Conservation (phyloP, 2,113 vertebrate species). For the Gymnogyps californianus region DNA sequence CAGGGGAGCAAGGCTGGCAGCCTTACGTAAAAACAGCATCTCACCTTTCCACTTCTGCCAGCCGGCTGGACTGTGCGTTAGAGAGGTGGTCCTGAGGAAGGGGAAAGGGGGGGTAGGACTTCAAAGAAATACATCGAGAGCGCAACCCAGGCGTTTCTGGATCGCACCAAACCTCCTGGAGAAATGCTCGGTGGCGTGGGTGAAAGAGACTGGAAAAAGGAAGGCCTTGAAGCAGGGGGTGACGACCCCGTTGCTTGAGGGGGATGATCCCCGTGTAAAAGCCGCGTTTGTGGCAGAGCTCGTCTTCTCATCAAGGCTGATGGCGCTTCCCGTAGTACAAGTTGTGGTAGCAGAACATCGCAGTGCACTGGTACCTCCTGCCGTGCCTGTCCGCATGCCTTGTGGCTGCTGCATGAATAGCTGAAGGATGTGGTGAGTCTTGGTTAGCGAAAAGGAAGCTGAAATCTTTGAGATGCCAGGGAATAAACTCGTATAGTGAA, state of each 20-base stretch:
- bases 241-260: accelerated
- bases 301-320: accelerated
- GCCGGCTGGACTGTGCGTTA: accelerated
- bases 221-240: too few relatives aligned
- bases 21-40: background rate
- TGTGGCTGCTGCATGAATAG: accelerated
- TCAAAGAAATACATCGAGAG: accelerated
- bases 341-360: background rate
- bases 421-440: background rate
- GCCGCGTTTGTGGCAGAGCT: background rate
- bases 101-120: background rate
- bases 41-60: accelerated
- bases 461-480: background rate
- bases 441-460: background rate
- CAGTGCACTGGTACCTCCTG: too few relatives aligned
- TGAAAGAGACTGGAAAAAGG: background rate
- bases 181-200: accelerated
- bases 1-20: background rate
- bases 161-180: accelerated
- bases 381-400: accelerated
- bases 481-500: background rate
- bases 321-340: accelerated
- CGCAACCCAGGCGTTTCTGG: accelerated
- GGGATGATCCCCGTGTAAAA: background rate
- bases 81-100: background rate